Base-by-base conservation (phyloP, 2,113 vertebrate genomes). In the Butastur rufipennis region DNA sequence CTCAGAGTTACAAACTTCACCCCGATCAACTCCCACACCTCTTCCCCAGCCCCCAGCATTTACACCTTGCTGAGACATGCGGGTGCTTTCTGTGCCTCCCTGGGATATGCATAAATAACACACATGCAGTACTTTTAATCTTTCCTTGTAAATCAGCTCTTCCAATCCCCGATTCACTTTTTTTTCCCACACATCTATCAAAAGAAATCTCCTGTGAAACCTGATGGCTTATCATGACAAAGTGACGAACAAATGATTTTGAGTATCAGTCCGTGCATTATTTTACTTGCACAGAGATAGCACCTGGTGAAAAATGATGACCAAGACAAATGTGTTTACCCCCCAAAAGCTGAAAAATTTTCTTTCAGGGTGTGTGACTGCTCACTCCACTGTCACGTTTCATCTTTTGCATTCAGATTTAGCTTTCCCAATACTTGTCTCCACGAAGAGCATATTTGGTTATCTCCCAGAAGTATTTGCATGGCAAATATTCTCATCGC, bases 221-320 rank as follows among this genome's bases (percentile, higher is more conserved):
- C 29, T 16, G 62, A 75, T 72, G 40, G 71, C 59, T 91, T 71
- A 43, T 70, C 88, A 86, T 20, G 88, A 91, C 81, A 55, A 68
- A 78, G 78, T 81, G 66, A 66, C 65, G 78, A 65, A 62, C 1
- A 53, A 82, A 84, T 9, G 7, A 61, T 72, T 95, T 73, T 85
- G 81, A 82, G 25, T 79, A 86, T 26, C 71, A 65, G 42, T 9
- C 90, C 17, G 0, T 32, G 53, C 61, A 43, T 59, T 86, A 81
- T 73, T 85, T 95, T 59, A 88, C 48, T 65, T 65, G 63, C 66
- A 82, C 17, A 75, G 72, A 89, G 74, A 48, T 43, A 66, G 62
- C 67, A 78, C 53, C 25, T 71, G 87, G 55, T 91, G 72, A 83
- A 87, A 97, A 93, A 88, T 48, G 92, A 94, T n/a, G 88, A 81